These are phyloP conservation scores for Dromius quadrimaculatus DNA, from an alignment of 2,888 invertebrate genomes.

Conservation along the genomic window DNA sequence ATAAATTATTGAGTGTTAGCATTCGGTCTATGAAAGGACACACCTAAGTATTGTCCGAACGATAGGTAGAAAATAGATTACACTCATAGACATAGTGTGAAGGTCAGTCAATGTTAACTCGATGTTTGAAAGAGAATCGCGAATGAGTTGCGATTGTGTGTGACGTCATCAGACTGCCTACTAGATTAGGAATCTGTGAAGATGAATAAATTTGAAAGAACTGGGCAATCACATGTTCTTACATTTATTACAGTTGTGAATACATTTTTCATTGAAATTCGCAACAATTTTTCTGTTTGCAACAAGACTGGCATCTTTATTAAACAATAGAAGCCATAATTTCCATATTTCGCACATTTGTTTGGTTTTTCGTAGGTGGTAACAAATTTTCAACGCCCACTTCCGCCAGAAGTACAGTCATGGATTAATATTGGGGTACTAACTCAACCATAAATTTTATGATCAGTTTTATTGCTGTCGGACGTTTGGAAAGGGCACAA, in stretches of 20 bases:
- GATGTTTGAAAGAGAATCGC: conserved; percentile 12
- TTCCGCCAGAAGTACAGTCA: conserved; percentile 19
- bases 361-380: conserved; percentile 14
- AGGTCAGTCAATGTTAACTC: conserved; percentile 32
- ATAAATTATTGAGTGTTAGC: too few species aligned
- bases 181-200: too few species aligned
- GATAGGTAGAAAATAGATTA: conserved; percentile 11
- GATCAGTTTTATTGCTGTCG: too few species aligned
- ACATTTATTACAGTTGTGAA: too few species aligned
- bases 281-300: too few species aligned
- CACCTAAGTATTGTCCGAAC: conserved; percentile 5
- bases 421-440: too few species aligned
- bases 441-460: too few species aligned
- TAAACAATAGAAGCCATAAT: conserved; percentile 34
- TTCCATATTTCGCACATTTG: conserved; percentile 43
- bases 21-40: neutral
- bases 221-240: too few species aligned
- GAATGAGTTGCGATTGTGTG: conserved; percentile 21
- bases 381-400: conserved; percentile 20
- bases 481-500: too few species aligned
- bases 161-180: conserved; percentile 8
- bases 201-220: too few species aligned
- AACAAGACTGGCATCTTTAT: too few species aligned
- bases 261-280: too few species aligned
- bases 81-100: conserved; percentile 20